Base-by-base conservation (phyloP, 1,140 invertebrate genomes). In the Drosophila fuyamai region DNA sequence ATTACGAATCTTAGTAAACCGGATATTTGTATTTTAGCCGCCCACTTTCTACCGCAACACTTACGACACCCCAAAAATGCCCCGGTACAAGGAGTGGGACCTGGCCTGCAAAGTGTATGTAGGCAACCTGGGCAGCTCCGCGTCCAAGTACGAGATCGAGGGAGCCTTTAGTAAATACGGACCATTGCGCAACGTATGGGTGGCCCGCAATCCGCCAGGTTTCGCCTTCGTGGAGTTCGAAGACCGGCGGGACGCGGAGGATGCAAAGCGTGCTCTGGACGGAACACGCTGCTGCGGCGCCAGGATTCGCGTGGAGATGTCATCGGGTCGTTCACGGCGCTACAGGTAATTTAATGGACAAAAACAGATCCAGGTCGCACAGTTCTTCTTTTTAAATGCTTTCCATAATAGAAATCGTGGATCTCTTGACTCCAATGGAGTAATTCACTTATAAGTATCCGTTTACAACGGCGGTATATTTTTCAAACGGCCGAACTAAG, bases 191-290 rank as follows among this genome's bases (percentile, higher is more conserved):
- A 99, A 98, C 94, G 98, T 99, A 9, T 99, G 98, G 98, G 98
- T 99, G 13, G 98, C 98, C 0, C 93, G 97, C 90, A 98, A 98
- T 93, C 97, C 97, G 29, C 97, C 97, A 5, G 97, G 98, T 5
- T 99, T 99, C 94, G 98, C 98, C 5, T 99, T 99, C 94, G 97
- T 99, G 16, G 99, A 99, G 94, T 99, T 98, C 94, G 98, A 99
- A 94, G 98, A 99, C 93, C 95, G 97, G 8, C 94, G 98, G 71
- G 99, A 99, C 94, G 98, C 98, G n/a, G 98, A 99, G 93, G 98
- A 99, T 94, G 97, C 98, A 58, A 97, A 98, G n/a, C 94, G 97
- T 84, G 97, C 96, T 48, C 93, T 99, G 63, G 98, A 99, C 94
- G 98, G 98, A 94, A 97, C 96, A 95, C 95, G 96, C 46, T 96